phyloP scores from a whole-genome alignment of 2,113 vertebrate species.

The Madoqua kirkii region DNA sequence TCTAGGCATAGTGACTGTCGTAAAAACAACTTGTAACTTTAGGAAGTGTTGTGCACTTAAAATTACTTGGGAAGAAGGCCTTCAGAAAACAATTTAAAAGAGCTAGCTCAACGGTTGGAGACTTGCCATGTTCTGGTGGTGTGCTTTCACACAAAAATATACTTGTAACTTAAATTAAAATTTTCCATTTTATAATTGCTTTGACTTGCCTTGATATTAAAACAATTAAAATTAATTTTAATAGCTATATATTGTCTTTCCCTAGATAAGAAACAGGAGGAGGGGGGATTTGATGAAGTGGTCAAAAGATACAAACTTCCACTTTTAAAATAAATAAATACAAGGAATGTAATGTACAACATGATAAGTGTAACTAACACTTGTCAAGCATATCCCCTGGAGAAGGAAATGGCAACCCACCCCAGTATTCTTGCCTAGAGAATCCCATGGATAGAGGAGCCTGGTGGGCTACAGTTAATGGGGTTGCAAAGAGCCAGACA shows the following conservation, averaged over 20 bases:
- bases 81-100: not conserved
- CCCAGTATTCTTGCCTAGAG: not conserved
- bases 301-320: not conserved
- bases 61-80: not conserved
- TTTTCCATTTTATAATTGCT: not conserved
- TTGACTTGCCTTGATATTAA: not conserved
- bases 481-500: not conserved
- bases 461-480: not conserved
- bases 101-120: not conserved
- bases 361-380: not conserved
- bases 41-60: not conserved
- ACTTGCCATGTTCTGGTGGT: not conserved
- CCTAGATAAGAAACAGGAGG: not conserved
- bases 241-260: not conserved
- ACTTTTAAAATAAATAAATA: not conserved
- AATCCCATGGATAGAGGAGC: not conserved
- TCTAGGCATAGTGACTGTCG: not conserved
- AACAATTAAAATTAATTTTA: slow-evolving; percentile 30
- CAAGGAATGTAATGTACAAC: not conserved
- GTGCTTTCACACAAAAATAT: not conserved
- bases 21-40: not conserved
- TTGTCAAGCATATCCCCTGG: not conserved
- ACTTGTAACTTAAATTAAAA: not conserved
- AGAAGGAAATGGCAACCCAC: not conserved
- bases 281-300: not conserved